Conservation (phyloP, 2,797 vertebrate species). For the Craterocephalus amniculus region DNA sequence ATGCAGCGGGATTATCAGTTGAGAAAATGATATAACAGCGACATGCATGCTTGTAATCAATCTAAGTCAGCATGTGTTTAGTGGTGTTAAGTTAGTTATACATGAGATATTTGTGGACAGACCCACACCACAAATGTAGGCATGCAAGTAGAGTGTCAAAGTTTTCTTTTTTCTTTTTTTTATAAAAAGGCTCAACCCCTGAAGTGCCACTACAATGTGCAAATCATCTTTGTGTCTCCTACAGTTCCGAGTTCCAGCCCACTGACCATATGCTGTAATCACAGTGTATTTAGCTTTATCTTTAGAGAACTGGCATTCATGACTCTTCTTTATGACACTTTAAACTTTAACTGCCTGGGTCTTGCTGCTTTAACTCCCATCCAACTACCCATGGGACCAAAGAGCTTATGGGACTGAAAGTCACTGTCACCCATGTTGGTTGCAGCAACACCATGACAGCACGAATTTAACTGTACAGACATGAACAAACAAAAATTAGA, state of each 20-base stretch:
- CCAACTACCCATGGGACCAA: slow-evolving; percentile 72
- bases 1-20: slow-evolving; percentile 26
- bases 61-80: slow-evolving; percentile 29
- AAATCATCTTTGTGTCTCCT: slow-evolving; percentile 55
- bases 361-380: slow-evolving; percentile 73
- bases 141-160: slow-evolving; percentile 3
- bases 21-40: slow-evolving; percentile 4
- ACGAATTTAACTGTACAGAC: slow-evolving; percentile 39
- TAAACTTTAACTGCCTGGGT: slow-evolving; percentile 81
- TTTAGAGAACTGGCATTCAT: slow-evolving; percentile 74
- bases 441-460: slow-evolving; percentile 41
- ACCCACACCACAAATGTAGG: not conserved
- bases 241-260: slow-evolving; percentile 58
- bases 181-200: slow-evolving; percentile 7
- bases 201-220: slow-evolving; percentile 33
- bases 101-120: slow-evolving; percentile 20
- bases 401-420: slow-evolving; percentile 75
- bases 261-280: slow-evolving; percentile 71
- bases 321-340: slow-evolving; percentile 78
- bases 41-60: slow-evolving; percentile 26
- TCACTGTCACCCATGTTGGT: slow-evolving; percentile 61
- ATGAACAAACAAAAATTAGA: too few relatives aligned
- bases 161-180: too few relatives aligned
- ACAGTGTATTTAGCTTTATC: slow-evolving; percentile 80
- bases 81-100: slow-evolving; percentile 16